These are phyloP conservation scores for Empis stercorea DNA, from an alignment of 2,888 invertebrate species.

Conservation along the genomic window DNA sequence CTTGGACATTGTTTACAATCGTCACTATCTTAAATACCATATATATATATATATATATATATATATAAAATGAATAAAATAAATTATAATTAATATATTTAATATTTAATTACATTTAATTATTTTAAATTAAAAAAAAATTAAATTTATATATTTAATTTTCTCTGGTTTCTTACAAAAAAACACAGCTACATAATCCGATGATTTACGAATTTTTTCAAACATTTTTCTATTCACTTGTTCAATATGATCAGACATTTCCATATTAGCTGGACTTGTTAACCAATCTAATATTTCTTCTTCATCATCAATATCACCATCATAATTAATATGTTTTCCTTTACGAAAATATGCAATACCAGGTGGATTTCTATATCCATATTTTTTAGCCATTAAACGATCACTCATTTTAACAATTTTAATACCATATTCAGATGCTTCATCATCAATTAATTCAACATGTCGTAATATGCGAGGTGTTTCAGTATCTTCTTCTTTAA, in stretches of 20 bases:
- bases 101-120: neutral
- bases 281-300: slow-evolving; percentile 81
- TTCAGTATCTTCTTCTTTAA: slow-evolving; percentile 69
- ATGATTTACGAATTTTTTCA: slow-evolving; percentile 74
- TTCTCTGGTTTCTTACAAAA: slow-evolving; percentile 84
- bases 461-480: slow-evolving; percentile 71
- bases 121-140: neutral
- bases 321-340: slow-evolving; percentile 76
- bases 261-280: slow-evolving; percentile 89
- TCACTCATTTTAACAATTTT: slow-evolving; percentile 80
- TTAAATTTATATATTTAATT: too few species aligned
- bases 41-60: too few species aligned
- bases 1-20: slow-evolving; percentile 89
- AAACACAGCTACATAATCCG: slow-evolving; percentile 83
- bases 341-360: slow-evolving; percentile 85
- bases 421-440: slow-evolving; percentile 83
- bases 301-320: slow-evolving; percentile 84
- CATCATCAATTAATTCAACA: slow-evolving; percentile 81
- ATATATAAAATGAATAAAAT: slow-evolving; percentile 16
- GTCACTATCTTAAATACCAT: slow-evolving; percentile 92
- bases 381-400: slow-evolving; percentile 84
- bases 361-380: slow-evolving; percentile 77
- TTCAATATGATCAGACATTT: slow-evolving; percentile 83
- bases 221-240: slow-evolving; percentile 88
- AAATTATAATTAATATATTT: neutral